Evolutionary conservation across 2,888 invertebrate species (phyloP), one percentile per base, ranked within the genome.

Genomic region (Zygothrica quintamaculata): DNA sequence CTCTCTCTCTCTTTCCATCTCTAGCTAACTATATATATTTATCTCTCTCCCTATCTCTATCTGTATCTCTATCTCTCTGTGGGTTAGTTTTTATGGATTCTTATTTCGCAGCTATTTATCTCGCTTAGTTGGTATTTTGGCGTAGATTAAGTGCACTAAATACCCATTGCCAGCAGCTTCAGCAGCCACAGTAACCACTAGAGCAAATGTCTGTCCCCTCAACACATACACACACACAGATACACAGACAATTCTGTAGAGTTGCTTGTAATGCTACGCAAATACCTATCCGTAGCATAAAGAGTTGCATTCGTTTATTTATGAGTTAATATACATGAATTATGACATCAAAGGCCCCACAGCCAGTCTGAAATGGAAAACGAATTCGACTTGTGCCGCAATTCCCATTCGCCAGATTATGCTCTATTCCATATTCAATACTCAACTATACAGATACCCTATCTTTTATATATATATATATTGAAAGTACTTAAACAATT

Each of bases 251-350:
- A 18, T 11, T 22, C 56, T 22, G 18, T 22, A 37, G 29, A 58
- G 46, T 50, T 61, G n/a, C n/a, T n/a, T n/a, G 46, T 37, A 33
- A 26, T 48, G 50, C 53, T 70, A 62, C 70, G 70, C 70, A 69
- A 69, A 77, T 79, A 62, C 61, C 64, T 47, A 68, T 47, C 52
- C 40, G 70, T 50, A 55, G 70, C 80, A 79, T 57, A 79, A 62
- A 65, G 75, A 82, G 87, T 82, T 87, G 82, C 81, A 74, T 84
- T 86, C 81, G 87, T 56, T 84, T 87, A 88, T 90, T 89, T 90
- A 90, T 90, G 90, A 90, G 88, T 89, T 90, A 89, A 88, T 89
- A 89, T 89, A 87, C 82, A 86, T 90, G 89, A 89, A 88, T 89
- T 90, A 89, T 90, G 89, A 86, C 87, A 88, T 84, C 87, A 86